Percentiles rank a stretch among this genome's conserved stretches.
phyloP scores from a whole-genome alignment of 2,797 vertebrate genomes.

The Prionace glauca region DNA sequence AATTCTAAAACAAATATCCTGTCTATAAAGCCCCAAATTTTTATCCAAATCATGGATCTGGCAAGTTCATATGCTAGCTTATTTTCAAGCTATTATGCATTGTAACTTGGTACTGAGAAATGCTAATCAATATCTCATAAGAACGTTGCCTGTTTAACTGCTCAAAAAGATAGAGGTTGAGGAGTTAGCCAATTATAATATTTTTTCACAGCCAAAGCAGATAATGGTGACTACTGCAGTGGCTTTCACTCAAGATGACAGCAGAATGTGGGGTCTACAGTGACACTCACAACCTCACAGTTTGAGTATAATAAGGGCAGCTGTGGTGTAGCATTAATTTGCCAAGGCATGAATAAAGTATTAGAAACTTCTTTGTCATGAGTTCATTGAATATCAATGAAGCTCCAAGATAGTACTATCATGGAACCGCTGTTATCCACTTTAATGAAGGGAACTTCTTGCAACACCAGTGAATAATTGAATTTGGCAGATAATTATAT shows the following conservation, averaged over 20 bases:
- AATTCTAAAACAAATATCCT: not conserved
- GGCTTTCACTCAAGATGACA: not conserved
- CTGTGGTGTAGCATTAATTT: not conserved
- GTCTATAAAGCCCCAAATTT: not conserved
- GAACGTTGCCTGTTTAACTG: not conserved
- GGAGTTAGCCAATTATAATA: not conserved
- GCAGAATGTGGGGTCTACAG: not conserved
- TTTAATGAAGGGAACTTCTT: not conserved
- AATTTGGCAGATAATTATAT: not conserved
- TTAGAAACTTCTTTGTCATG: not conserved
- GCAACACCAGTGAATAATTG: not conserved
- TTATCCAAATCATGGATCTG: not conserved
- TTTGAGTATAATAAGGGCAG: not conserved
- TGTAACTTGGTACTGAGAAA: not conserved
- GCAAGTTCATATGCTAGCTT: not conserved
- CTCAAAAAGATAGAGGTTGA: not conserved
- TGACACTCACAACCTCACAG: not conserved
- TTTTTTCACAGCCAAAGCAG: not conserved
- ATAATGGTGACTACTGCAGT: not conserved
- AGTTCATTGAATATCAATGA: constrained; percentile 1
- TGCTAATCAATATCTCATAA: not conserved
- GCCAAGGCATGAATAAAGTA: not conserved
- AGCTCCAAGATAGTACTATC: not conserved
- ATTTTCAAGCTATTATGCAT: not conserved
- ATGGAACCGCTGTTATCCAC: not conserved